These are phyloP conservation scores for Littorina saxatilis DNA, from an alignment of 1,140 invertebrate species.

Conservation along the genomic window DNA sequence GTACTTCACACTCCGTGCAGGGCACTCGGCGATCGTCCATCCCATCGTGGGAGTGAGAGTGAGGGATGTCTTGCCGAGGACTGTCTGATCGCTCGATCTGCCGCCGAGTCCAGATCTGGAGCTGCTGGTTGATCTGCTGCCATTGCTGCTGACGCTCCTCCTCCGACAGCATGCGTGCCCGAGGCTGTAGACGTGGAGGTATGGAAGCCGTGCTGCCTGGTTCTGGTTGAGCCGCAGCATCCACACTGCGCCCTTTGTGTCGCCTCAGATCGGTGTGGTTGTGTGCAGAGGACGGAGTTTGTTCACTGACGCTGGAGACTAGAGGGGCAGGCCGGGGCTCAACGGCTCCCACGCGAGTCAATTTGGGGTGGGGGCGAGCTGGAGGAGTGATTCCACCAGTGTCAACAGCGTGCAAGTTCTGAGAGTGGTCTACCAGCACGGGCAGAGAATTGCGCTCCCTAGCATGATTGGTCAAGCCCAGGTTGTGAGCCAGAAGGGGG, in stretches of 20 bases:
- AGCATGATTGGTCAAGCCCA: slow-evolving; percentile 32
- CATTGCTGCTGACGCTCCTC: slow-evolving; percentile 70
- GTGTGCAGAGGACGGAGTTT: slow-evolving; percentile 2
- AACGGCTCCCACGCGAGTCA: slow-evolving; percentile 13
- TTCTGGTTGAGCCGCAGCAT: slow-evolving; percentile 40
- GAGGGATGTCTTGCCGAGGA: slow-evolving; percentile 25
- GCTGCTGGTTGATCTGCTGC: slow-evolving; percentile 68
- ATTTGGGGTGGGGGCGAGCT: slow-evolving; percentile 20
- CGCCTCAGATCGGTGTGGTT: slow-evolving; percentile 14
- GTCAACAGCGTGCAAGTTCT: slow-evolving; percentile 1
- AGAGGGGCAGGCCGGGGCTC: slow-evolving; percentile 21
- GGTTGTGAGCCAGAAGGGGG: slow-evolving; percentile 28
- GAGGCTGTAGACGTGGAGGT: slow-evolving; percentile 59
- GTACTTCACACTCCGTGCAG: slow-evolving; percentile 38
- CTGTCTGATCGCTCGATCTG: slow-evolving; percentile 53
- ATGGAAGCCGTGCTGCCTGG: slow-evolving; percentile 36
- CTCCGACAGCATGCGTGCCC: slow-evolving; percentile 61
- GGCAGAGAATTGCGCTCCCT: slow-evolving; percentile 34
- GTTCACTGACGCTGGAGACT: slow-evolving; percentile 41
- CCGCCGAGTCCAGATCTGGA: slow-evolving; percentile 69
- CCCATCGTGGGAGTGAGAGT: slow-evolving; percentile 39
- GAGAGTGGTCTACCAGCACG: slow-evolving; percentile 13
- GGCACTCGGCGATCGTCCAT: slow-evolving; percentile 17
- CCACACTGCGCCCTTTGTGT: slow-evolving; percentile 39
- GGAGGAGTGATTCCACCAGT: slow-evolving; percentile 21